Conservation (phyloP, 2,113 vertebrate genomes). For the Aspidoscelis tigris region DNA sequence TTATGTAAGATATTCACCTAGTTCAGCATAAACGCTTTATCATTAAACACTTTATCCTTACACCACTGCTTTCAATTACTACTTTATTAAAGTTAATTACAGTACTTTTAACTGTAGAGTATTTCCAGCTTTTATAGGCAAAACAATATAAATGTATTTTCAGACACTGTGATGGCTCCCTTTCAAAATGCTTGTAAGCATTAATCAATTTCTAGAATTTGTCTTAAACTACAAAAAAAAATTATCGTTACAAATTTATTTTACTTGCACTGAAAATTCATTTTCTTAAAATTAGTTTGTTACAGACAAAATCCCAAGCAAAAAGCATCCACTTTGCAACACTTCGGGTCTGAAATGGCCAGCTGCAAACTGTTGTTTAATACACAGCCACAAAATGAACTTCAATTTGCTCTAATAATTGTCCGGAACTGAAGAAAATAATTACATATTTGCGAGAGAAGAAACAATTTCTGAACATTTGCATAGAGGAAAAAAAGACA, state of each 20-base stretch:
- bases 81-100: too few relatives aligned
- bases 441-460: constrained; percentile 47
- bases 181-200: constrained; percentile 4
- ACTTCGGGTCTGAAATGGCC: not conserved
- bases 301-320: constrained; percentile 27
- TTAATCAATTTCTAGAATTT: constrained; percentile 37
- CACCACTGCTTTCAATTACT: too few relatives aligned
- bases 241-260: constrained; percentile 30
- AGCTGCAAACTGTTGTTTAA: constrained; percentile 5
- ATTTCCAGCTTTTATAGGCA: not conserved
- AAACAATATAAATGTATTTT: constrained; percentile 23
- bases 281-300: constrained; percentile 11
- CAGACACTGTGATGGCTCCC: constrained; percentile 15
- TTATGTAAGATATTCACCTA: too few relatives aligned
- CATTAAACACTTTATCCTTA: too few relatives aligned
- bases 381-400: constrained; percentile 28
- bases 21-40: not conserved
- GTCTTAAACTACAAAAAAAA: constrained; percentile 27
- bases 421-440: constrained; percentile 22
- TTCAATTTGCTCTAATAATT: constrained; percentile 60
- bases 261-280: constrained; percentile 36
- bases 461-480: constrained; percentile 44
- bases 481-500: constrained; percentile 37
- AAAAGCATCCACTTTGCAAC: constrained; percentile 15
- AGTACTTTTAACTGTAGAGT: not conserved